Evolutionary conservation across 1,140 invertebrate species (phyloP).

Genomic region (Temnothorax curvispinosus): DNA sequence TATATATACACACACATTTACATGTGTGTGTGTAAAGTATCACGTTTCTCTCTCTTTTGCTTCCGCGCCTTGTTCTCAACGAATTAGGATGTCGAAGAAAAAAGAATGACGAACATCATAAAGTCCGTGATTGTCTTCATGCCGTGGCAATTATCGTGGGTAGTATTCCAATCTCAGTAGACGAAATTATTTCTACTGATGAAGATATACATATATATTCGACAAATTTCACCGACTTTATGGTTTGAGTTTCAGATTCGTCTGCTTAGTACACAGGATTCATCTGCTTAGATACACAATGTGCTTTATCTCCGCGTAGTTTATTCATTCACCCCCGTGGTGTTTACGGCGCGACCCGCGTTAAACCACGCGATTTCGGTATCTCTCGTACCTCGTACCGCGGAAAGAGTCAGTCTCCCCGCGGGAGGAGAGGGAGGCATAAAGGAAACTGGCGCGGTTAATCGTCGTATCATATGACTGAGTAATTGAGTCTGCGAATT

Average conservation of each 20-base stretch:
- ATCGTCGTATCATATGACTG: conserved; percentile 60
- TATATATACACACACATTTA: too few relatives aligned
- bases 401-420: conserved; percentile 19
- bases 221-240: not conserved
- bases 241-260: not conserved
- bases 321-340: not conserved
- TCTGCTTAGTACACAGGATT: not conserved
- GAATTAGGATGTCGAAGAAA: not conserved
- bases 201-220: not conserved
- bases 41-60: not conserved
- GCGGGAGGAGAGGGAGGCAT: not conserved
- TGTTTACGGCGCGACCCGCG: conserved; percentile 14
- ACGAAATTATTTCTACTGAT: not conserved
- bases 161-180: not conserved
- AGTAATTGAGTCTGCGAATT: conserved; percentile 63
- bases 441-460: conserved; percentile 60
- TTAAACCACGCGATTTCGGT: conserved; percentile 41
- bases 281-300: not conserved
- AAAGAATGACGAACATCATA: conserved; percentile 2
- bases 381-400: not conserved
- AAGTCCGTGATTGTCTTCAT: not conserved
- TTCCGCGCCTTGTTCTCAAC: not conserved
- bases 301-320: not conserved
- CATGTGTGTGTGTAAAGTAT: not conserved
- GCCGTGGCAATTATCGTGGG: not conserved